Base-by-base conservation (phyloP, 2,797 vertebrate genomes). In the Rhodeus uyekii region DNA sequence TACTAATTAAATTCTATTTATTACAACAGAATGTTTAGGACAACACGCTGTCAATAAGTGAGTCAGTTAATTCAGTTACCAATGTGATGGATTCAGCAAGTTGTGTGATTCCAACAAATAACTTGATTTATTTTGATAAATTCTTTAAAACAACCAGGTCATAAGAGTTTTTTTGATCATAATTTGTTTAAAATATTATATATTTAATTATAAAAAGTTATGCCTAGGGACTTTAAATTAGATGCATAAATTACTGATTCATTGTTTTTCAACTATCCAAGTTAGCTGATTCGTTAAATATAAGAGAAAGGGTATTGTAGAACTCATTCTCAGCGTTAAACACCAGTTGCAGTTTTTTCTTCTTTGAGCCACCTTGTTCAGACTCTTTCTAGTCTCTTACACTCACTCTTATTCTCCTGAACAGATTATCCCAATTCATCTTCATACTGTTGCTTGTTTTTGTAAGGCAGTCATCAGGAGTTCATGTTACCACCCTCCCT, bases 401-500 rank as follows among this genome's bases (percentile, higher is more conserved):
- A 13, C 82, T 75, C 27, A 4, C 38, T 42, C 68, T 83, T 44
- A 29, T 60, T 53, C 53, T 84, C 77, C 79, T 68, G 79, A 65
- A 63, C 50, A 82, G 80, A 87, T 86, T 83, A 67, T 58, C 39
- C 61, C 69, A 76, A 90, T 90, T 89, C 83, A 38, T 93, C 91
- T 89, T 87, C 88, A 83, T 90, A 36, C 67, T 76, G 63, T 14
- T 85, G 88, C 78, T 90, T 92, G 87, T 87, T 92, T 92, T 90
- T 81, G 83, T 69, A 81, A 83, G 77, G 87, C 89, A 85, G 90
- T 88, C 89, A 85, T 46, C 64, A 74, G 29, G 72, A 88, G 91
- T 93, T 94, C 88, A 90, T 85, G 89, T 93, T 92, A 89, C 92
- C 84, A 80, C 72, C 78, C 48, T 13, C 67, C 79, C 78, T 74